These are phyloP conservation scores for Gambusia holbrooki DNA, from an alignment of 2,113 vertebrate genomes.

Conservation along the genomic window DNA sequence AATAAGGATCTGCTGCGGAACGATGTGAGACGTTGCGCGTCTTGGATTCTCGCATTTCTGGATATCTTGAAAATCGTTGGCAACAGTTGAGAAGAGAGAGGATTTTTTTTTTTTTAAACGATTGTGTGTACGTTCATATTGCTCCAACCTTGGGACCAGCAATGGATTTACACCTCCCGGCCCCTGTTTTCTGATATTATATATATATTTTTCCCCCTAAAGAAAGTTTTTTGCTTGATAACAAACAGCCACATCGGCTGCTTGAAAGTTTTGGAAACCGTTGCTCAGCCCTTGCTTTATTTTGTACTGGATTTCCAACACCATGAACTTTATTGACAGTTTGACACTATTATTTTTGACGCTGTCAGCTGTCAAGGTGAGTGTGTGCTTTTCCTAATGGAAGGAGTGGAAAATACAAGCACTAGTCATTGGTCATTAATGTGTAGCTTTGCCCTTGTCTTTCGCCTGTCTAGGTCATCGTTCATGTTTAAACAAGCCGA, in stretches of 20 bases:
- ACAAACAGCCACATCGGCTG: slow-evolving; percentile 63
- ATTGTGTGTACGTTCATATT: slow-evolving; percentile 42
- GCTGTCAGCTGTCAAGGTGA: slow-evolving; percentile 86
- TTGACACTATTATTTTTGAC: slow-evolving; percentile 84
- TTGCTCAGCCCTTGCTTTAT: background rate
- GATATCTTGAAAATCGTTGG: slow-evolving; percentile 80
- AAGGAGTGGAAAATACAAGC: background rate
- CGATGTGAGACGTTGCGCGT: slow-evolving; percentile 77
- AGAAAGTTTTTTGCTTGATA: slow-evolving; percentile 66
- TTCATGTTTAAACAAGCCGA: slow-evolving; percentile 61
- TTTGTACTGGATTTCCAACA: slow-evolving; percentile 79
- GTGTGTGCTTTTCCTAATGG: slow-evolving; percentile 26
- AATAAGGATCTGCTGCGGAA: slow-evolving; percentile 68
- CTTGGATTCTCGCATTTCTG: slow-evolving; percentile 81
- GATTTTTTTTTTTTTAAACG: slow-evolving; percentile 2
- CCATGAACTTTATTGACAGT: slow-evolving; percentile 85
- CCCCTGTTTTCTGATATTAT: slow-evolving; percentile 51
- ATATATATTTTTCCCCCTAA: slow-evolving; percentile 12
- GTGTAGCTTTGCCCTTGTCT: slow-evolving; percentile 76
- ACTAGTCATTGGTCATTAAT: slow-evolving; percentile 54
- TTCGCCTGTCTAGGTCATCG: slow-evolving; percentile 75
- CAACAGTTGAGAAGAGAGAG: slow-evolving; percentile 72
- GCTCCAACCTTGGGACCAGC: slow-evolving; percentile 63
- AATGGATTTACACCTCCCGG: slow-evolving; percentile 70
- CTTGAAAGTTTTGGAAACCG: slow-evolving; percentile 68